Percentiles rank a stretch among this genome's conserved stretches.
phyloP scores from a whole-genome alignment of 1,140 invertebrate species.

The Drosophila orosa region DNA sequence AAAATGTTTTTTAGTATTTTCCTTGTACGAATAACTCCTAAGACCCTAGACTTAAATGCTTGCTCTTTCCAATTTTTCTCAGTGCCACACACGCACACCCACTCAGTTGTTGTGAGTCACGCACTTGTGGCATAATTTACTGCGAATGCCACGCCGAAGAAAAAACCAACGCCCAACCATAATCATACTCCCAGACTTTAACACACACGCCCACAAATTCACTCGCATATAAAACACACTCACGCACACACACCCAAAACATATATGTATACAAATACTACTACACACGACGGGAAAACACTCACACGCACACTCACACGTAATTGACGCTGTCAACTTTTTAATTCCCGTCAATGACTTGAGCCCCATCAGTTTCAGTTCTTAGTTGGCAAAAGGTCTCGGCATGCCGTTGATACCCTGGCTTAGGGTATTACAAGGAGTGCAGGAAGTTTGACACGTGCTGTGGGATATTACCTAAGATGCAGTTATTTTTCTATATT shows the following conservation, averaged over 20 bases:
- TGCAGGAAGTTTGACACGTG: not conserved
- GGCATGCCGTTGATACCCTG: slow-evolving; percentile 25
- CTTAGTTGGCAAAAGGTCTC: slow-evolving; percentile 23
- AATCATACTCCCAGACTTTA: slow-evolving; percentile 6
- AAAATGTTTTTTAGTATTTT: not conserved
- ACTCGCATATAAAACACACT: not conserved
- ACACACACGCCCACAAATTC: not conserved
- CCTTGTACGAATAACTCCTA: no score
- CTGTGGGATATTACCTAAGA: not conserved
- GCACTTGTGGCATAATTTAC: slow-evolving; percentile 76
- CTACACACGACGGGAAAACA: not conserved
- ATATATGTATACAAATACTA: not conserved
- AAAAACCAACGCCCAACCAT: slow-evolving; percentile 39
- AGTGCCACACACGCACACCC: not conserved
- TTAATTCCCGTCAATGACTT: slow-evolving; percentile 54
- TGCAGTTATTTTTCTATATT: no score
- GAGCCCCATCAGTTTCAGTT: slow-evolving; percentile 37
- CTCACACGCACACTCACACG: slow-evolving; percentile 22
- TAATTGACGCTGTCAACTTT: slow-evolving; percentile 50
- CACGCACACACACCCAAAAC: no score
- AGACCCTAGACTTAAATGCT: not conserved
- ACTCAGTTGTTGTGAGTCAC: slow-evolving; percentile 50
- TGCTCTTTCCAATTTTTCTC: not conserved
- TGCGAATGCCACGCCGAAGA: slow-evolving; percentile 41
- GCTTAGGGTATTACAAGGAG: slow-evolving; percentile 1